Base-by-base conservation (phyloP, 1,140 invertebrate genomes). In the Drosophila virilis region DNA sequence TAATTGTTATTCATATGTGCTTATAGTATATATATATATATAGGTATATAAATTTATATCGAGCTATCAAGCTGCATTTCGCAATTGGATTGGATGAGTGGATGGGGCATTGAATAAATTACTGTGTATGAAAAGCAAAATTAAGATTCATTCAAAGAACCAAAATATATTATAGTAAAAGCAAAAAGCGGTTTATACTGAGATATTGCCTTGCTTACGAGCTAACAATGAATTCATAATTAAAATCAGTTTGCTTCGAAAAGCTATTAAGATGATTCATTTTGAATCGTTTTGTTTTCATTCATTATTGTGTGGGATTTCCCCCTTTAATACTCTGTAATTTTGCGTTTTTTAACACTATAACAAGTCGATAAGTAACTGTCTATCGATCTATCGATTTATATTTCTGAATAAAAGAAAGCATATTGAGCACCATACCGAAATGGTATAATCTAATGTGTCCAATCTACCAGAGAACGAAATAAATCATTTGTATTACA, bases 101-200 rank as follows among this genome's bases (percentile, higher is more conserved):
- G 37, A 68, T 68, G n/a, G n/a, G n/a, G n/a, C 55, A 51, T 51
- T 62, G 46, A 37, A 40, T 42, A 28, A 15, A 15, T 40, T 17
- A 55, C 38, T 58, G 32, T 58, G 32, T 46, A n/a, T 40, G 50
- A 8, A 32, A 42, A 64, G 28, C 46, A 8, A 15, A 13, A 43
- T 13, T 33, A 51, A 13, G 22, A n/a, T 51, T 51, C 1, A 13
- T 32, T 8, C 22, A 1, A 7, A 50, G 6, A 32, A 50, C 32
- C 32, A 12, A 50, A 50, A 28, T 48, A 48, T 3, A 45, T 8
- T 28, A 4, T 3, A 45, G 35, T 28, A 4, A 5, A 28, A 4
- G 22, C 4, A 28, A 28, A 28, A 28, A 28, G 22, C 22, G 22
- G 22, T 28, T 28, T 28, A 28, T 28, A 28, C 10, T 46, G 9